Base-by-base conservation (phyloP, 1,140 invertebrate genomes). In the Cydia pomonella region DNA sequence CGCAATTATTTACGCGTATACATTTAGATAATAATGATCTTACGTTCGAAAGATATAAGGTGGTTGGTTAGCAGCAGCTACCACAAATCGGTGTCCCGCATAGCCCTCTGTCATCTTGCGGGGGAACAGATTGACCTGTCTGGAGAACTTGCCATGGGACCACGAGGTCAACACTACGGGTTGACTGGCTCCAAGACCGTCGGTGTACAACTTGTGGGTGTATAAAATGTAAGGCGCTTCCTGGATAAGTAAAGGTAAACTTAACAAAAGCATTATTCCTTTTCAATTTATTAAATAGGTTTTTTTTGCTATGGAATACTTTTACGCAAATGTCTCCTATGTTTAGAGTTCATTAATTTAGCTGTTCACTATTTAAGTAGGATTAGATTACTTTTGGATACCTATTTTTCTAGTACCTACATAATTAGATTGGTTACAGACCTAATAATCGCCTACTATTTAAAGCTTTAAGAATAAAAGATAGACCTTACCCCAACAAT, bases 1-100 rank as follows among this genome's bases (percentile, higher is more conserved):
- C n/a, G 33, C 7, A 38, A 33, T 29, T 29, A 29, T 33, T 33
- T 33, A 33, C 29, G 29, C 29, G 29, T 9, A 33, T 33, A n/a
- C n/a, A 3, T 38, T 38, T 33, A 33, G 29, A 33, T 33, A 18
- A 59, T 23, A 12, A 1, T 12, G 9, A 9, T 82, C 64, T 75
- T 93, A 95, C 94, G 93, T 95, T 87, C 93, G 94, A 79, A 96
- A 94, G 13, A 96, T 94, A 86, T 94, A 96, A 0, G 96, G 96
- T 21, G 96, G 96, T 78, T 96, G 95, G 89, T 96, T 92, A 13
- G 94, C 94, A 3, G 95, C 94, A 12, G 95, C 91, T 3, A 96
- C 93, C 47, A 94, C 87, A 82, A 97, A 95, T 63, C 95, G 93
- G 82, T 96, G 95, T n/a, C 96, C 96, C 33, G 95, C 94, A 81